Conservation (phyloP, 2,797 vertebrate genomes). For the Choloepus didactylus region DNA sequence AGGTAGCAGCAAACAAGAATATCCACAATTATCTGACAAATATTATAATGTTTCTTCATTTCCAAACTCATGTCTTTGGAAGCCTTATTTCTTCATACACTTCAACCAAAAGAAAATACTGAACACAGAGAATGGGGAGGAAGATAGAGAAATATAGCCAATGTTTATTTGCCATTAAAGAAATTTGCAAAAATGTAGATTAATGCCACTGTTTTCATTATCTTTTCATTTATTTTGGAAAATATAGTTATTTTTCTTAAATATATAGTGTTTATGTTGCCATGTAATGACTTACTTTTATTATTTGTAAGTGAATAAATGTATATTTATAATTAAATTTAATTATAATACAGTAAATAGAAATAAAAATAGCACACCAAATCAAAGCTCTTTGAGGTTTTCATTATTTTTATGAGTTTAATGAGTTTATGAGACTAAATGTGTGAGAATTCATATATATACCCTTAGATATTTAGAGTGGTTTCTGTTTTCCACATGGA, state of each 20-base stretch:
- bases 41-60: not conserved
- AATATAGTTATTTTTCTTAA: not conserved
- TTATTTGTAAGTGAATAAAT: not conserved
- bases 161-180: not conserved
- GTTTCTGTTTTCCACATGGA: not conserved
- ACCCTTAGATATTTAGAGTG: not conserved
- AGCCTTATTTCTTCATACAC: not conserved
- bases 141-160: not conserved
- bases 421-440: not conserved
- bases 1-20: not conserved
- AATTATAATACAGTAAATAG: not conserved
- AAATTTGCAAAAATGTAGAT: not conserved
- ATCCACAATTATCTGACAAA: not conserved
- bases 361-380: not conserved
- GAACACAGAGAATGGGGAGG: not conserved
- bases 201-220: not conserved
- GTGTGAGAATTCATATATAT: not conserved
- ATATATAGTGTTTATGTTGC: not conserved
- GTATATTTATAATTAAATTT: not conserved
- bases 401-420: not conserved
- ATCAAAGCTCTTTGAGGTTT: not conserved
- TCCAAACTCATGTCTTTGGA: too few relatives aligned
- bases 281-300: not conserved
- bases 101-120: not conserved
- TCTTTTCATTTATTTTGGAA: not conserved